Evolutionary conservation across 2,888 invertebrate genomes (phyloP), one percentile per base, ranked within the genome.

Genomic region (Loripinus fragilis): DNA sequence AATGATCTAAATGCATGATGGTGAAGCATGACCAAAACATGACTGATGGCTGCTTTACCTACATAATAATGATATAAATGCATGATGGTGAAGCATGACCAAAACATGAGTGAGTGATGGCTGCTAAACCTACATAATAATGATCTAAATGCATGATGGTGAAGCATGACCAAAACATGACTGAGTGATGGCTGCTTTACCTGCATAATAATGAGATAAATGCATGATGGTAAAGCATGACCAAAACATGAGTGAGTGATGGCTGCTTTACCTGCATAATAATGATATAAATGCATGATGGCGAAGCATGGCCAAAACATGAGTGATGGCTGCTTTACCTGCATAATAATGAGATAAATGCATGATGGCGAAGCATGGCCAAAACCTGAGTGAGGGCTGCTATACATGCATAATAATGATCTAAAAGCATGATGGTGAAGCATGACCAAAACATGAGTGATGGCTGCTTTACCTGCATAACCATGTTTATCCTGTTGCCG

Each of bases 391-490:
- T n/a, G n/a, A n/a, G n/a, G n/a, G n/a, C n/a, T n/a, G n/a, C n/a
- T n/a, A n/a, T n/a, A n/a, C n/a, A n/a, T n/a, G n/a, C n/a, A n/a
- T 12, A 48, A 17, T 38, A 12, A 38, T 38, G 38, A 55, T 25
- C 7, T 23, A 17, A 33, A 60, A 33, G 60, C 60, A 60, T 30
- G 30, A 60, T 68, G 42, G 42, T 66, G 30, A 68, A 68, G 68
- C 68, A 68, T 30, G 68, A 68, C 68, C 68, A 68, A 17, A 25
- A 68, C 68, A 68, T 68, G 45, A 33, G 45, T 68, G 68, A 68
- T 68, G 68, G 68, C 68, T 68, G 68, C 68, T 68, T 68, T 68
- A 68, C 68, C 68, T 68, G 28, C 45, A 68, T 48, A 10, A 12
- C 30, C 25, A 23, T 10, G 3, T 20, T 0, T 25, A 38, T n/a